Base-by-base conservation (phyloP, 2,113 vertebrate species). In the Tragelaphus imberbis region DNA sequence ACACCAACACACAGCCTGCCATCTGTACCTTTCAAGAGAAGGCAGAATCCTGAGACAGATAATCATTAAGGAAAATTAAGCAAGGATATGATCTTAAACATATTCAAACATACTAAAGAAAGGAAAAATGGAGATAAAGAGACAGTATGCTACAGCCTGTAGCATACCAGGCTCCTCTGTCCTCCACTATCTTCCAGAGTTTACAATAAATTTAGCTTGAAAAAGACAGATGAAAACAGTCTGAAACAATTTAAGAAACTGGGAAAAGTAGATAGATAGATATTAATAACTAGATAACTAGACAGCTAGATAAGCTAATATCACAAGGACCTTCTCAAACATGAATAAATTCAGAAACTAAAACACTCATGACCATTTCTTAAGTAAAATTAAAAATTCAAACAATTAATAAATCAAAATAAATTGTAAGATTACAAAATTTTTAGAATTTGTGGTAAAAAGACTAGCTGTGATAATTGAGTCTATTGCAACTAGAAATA, bases 141-240 rank as follows among this genome's bases (percentile, higher is more conserved):
- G 33, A 84, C 0, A 3, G 23, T 12, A n/a, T n/a, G n/a, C n/a
- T n/a, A n/a, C n/a, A n/a, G 2, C 3, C 68, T 75, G 0, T 40
- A 40, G 5, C 68, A 13, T 40, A 25, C 19, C 36, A 40, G 36
- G 36, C 68, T 75, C 68, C 68, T 75, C n/a, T 75, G 68, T 75
- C 68, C 68, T 23, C 68, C 2, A 2, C 10, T 25, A 3, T 23
- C 68, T 75, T 36, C 36, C 68, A 75, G 36, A 40, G 21, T 40
- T 75, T 75, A 40, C 19, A 75, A 7, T 59, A 75, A 25, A 49
- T 17, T 25, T 49, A 49, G 19, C 17, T 79, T 47, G 56, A 2
- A 47, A 79, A 16, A 79, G 55, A 47, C 27, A 90, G 44, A 56
- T 56, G 81, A 56, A 56, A 56, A 27, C 81, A 84, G 53, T 36